Evolutionary conservation across 30 jellyfish, hydroid and myxozoan species (phyloP).

Genomic region (Calvadosia cruxmelitensis): DNA sequence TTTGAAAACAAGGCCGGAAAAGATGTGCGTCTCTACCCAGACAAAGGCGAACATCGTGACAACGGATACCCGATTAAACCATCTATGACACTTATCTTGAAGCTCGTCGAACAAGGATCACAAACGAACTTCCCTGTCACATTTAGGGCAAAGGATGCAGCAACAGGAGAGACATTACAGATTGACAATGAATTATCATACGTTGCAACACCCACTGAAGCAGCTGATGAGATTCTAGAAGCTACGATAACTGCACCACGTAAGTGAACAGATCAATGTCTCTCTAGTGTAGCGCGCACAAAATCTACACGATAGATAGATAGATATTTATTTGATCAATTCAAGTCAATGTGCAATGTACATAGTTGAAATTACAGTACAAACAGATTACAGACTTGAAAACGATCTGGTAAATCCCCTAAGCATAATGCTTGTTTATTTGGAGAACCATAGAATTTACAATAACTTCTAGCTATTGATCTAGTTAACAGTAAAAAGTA

Average conservation of each 20-base stretch:
- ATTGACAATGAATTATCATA: conserved; percentile 65
- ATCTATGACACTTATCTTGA: conserved; percentile 67
- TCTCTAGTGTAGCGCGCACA: too few species aligned
- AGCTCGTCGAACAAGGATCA: conserved; percentile 92
- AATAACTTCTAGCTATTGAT: too few species aligned
- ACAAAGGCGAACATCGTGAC: conserved; percentile 85
- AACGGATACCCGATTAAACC: conserved; percentile 90
- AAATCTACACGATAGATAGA: too few species aligned
- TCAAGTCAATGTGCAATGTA: too few species aligned
- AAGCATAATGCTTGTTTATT: too few species aligned
- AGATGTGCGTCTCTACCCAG: conserved; percentile 70
- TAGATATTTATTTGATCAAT: too few species aligned
- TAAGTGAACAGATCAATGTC: too few species aligned
- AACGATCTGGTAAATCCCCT: too few species aligned
- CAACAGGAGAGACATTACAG: conserved; percentile 40
- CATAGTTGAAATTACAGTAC: too few species aligned
- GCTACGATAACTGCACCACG: conserved; percentile 77
- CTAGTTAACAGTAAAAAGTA: too few species aligned
- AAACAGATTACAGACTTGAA: too few species aligned
- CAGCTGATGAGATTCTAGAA: conserved; percentile 50
- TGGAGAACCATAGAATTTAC: too few species aligned
- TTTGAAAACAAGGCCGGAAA: conserved; percentile 97
- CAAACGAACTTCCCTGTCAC: conserved; percentile 95
- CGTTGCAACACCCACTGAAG: conserved; percentile 86
- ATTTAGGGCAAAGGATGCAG: conserved; percentile 56